phyloP scores from a whole-genome alignment of 2,113 vertebrate genomes.

The Oreochromis tanganicae region DNA sequence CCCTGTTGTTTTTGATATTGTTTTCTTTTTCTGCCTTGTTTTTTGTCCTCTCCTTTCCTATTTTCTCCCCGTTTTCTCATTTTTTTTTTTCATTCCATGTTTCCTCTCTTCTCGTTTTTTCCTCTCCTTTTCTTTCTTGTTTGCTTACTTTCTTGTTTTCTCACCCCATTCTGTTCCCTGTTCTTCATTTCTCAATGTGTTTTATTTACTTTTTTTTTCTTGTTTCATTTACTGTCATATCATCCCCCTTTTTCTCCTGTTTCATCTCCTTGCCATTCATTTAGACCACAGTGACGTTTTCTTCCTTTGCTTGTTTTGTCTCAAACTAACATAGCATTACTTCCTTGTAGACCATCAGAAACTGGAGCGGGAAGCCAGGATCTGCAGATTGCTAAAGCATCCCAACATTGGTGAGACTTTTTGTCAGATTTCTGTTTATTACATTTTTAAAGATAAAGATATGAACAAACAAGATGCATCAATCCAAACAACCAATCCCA shows the following conservation, averaged over 20 bases:
- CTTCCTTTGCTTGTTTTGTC: not conserved
- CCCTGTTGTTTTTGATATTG: not conserved
- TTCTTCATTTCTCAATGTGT: fast-evolving
- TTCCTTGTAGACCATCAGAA: constrained; percentile 88
- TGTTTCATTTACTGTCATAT: not conserved
- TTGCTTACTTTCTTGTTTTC: not conserved
- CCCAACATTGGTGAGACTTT: constrained; percentile 88
- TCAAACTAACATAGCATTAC: not conserved
- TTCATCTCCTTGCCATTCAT: not conserved
- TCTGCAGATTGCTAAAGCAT: constrained; percentile 93
- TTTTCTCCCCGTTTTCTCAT: not conserved
- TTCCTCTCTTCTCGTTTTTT: not conserved
- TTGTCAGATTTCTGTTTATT: not conserved
- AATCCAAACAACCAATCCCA: too few species aligned
- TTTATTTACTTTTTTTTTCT: not conserved
- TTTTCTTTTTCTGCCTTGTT: not conserved
- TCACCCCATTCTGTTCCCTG: not conserved
- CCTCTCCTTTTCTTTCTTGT: not conserved
- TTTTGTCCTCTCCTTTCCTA: not conserved
- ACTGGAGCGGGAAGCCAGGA: constrained; percentile 90
- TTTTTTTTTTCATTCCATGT: not conserved
- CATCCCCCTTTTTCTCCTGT: not conserved
- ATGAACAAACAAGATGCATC: too few species aligned
- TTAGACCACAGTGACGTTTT: not conserved
- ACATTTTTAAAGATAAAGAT: not conserved